A percentile compares a stretch with the other conserved stretches of the same genome.
phyloP scores from a whole-genome alignment of 1,140 invertebrate genomes.

The Lepidurus arcticus region DNA sequence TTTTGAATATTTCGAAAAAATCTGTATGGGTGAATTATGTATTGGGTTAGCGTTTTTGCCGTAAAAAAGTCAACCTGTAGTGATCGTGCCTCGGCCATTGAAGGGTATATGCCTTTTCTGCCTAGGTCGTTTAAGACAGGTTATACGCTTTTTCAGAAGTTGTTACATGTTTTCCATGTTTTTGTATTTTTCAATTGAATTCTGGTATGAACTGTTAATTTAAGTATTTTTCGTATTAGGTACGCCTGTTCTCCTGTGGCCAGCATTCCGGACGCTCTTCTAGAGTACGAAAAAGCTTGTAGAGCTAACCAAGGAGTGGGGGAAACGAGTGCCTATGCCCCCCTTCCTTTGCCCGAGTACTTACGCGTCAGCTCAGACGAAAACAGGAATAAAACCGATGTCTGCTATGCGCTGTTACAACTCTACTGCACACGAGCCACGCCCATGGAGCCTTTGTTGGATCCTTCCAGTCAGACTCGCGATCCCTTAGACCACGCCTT shows the following conservation, averaged over 20 bases:
- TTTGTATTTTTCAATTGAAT: too few relatives aligned
- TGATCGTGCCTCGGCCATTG: too few relatives aligned
- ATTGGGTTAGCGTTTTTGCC: too few relatives aligned
- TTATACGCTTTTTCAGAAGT: too few relatives aligned
- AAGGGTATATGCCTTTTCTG: too few relatives aligned
- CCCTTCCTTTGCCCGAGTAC: conserved; percentile 53
- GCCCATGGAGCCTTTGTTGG: conserved; percentile 62
- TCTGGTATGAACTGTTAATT: too few relatives aligned
- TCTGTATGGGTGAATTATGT: too few relatives aligned
- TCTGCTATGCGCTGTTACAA: conserved; percentile 77
- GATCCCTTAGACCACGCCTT: conserved; percentile 73
- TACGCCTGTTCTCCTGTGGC: conserved; percentile 58
- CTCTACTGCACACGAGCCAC: conserved; percentile 59
- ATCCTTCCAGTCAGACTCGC: conserved; percentile 67
- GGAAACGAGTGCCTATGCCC: conserved; percentile 48
- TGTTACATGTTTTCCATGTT: too few relatives aligned
- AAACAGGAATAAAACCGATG: conserved; percentile 50
- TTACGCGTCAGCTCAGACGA: conserved; percentile 38
- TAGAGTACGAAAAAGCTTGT: conserved; percentile 62
- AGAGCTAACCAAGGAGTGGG: conserved; percentile 42
- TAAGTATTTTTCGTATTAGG: conserved; percentile 43
- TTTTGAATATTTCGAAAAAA: too few relatives aligned
- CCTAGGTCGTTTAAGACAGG: too few relatives aligned
- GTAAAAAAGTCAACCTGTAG: too few relatives aligned
- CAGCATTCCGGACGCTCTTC: conserved; percentile 61